phyloP scores from a whole-genome alignment of 2,888 invertebrate genomes.

The Xanthia togata region DNA sequence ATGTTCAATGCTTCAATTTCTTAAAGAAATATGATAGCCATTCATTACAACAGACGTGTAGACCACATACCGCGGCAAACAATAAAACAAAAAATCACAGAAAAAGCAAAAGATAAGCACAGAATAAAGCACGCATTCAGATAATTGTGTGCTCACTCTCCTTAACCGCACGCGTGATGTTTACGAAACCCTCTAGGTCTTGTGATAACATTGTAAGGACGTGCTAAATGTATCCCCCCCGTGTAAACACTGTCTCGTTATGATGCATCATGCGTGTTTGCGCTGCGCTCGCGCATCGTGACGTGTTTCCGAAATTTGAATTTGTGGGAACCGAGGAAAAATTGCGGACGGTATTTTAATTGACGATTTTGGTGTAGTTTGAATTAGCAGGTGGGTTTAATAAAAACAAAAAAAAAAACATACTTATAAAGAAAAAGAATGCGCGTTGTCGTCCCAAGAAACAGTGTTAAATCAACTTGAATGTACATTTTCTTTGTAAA shows the following conservation, averaged over 20 bases:
- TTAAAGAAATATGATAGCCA: conserved; percentile 8
- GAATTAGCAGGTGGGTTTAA: background rate
- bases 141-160: conserved; percentile 56
- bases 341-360: conserved; percentile 15
- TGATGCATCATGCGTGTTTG: conserved; percentile 64
- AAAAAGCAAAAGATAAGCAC: conserved; percentile 25
- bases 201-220: conserved; percentile 70
- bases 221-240: conserved; percentile 69
- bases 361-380: background rate
- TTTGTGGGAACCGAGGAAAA: conserved; percentile 52
- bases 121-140: conserved; percentile 45
- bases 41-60: conserved; percentile 28
- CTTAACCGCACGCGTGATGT: conserved; percentile 63
- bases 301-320: conserved; percentile 58
- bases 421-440: no score
- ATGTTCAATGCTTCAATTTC: conserved; percentile 16
- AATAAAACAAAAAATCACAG: conserved; percentile 18
- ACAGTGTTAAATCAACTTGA: background rate
- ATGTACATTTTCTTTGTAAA: background rate
- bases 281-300: conserved; percentile 59
- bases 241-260: conserved; percentile 64
- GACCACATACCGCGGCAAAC: conserved; percentile 42
- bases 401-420: no score
- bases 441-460: background rate
- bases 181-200: conserved; percentile 65